Evolutionary conservation across 1,140 invertebrate genomes (phyloP).

Genomic region (Gryon sp.): DNA sequence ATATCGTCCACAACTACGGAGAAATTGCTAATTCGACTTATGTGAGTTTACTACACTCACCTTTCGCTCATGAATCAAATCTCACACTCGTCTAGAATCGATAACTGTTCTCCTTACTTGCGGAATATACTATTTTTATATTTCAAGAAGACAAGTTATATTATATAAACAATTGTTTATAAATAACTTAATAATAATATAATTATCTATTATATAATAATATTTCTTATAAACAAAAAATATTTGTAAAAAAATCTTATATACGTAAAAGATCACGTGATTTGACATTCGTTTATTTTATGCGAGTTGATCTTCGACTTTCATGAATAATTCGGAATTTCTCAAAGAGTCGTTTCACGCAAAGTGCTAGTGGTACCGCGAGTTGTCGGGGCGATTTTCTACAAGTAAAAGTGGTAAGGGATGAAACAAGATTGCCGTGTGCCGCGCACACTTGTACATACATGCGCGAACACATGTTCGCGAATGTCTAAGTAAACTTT

Average conservation of each 20-base stretch:
- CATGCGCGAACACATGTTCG: conserved; percentile 26
- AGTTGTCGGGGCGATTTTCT: conserved; percentile 42
- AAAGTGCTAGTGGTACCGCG: conserved; percentile 28
- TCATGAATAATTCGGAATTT: conserved; percentile 55
- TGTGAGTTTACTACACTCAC: too few species aligned
- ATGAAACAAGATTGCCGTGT: conserved; percentile 36
- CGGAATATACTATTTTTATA: too few species aligned
- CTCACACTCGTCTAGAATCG: too few species aligned
- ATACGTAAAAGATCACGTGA: background rate
- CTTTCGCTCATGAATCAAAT: too few species aligned
- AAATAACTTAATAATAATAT: too few species aligned
- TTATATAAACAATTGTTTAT: too few species aligned
- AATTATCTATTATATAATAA: too few species aligned
- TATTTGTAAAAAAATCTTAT: background rate
- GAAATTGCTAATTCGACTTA: too few species aligned
- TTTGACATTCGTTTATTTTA: conserved; percentile 10
- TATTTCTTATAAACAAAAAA: too few species aligned
- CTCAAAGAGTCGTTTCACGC: conserved; percentile 40
- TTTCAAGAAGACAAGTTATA: too few species aligned
- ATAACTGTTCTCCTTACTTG: too few species aligned
- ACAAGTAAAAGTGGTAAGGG: conserved; percentile 46
- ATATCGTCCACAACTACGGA: too few species aligned
- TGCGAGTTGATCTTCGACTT: background rate
- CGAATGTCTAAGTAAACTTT: conserved; percentile 38
- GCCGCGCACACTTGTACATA: conserved; percentile 1